These are phyloP conservation scores for Dione vanillae DNA, from an alignment of 2,888 invertebrate species.

Conservation along the genomic window DNA sequence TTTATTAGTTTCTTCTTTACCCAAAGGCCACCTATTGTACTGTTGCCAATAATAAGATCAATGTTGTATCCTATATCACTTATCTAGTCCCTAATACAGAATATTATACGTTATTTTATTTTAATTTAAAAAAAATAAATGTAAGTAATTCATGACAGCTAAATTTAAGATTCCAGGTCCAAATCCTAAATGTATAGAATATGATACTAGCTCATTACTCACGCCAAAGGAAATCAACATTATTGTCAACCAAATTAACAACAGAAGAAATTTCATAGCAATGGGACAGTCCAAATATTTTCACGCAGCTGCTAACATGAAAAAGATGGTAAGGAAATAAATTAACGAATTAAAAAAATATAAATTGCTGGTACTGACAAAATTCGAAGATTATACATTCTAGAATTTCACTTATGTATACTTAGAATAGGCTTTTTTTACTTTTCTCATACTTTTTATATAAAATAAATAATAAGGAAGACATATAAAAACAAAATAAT, in stretches of 20 bases:
- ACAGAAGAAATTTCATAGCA: slow-evolving; percentile 69
- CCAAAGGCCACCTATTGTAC: too few relatives aligned
- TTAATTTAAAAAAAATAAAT: background rate
- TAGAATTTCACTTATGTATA: too few relatives aligned
- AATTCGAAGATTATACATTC: background rate
- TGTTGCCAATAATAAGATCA: too few relatives aligned
- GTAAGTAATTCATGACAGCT: background rate
- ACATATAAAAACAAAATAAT: too few relatives aligned
- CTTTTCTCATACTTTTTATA: too few relatives aligned
- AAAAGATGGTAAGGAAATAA: slow-evolving; percentile 72
- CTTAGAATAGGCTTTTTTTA: too few relatives aligned
- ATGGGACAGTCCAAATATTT: slow-evolving; percentile 61
- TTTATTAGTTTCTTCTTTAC: too few relatives aligned
- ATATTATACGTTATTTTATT: background rate
- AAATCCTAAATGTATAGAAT: slow-evolving; percentile 58
- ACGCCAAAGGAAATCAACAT: slow-evolving; percentile 57
- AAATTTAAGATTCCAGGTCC: slow-evolving; percentile 54
- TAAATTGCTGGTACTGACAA: too few relatives aligned
- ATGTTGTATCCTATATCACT: too few relatives aligned
- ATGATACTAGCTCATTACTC: slow-evolving; percentile 59
- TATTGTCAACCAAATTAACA: slow-evolving; percentile 67
- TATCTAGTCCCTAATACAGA: too few relatives aligned
- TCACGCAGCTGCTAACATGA: slow-evolving; percentile 75
- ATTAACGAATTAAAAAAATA: too few relatives aligned
- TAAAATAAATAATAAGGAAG: too few relatives aligned